Base-by-base conservation (phyloP, 2,888 invertebrate genomes). In the Calephelis perditalis region DNA sequence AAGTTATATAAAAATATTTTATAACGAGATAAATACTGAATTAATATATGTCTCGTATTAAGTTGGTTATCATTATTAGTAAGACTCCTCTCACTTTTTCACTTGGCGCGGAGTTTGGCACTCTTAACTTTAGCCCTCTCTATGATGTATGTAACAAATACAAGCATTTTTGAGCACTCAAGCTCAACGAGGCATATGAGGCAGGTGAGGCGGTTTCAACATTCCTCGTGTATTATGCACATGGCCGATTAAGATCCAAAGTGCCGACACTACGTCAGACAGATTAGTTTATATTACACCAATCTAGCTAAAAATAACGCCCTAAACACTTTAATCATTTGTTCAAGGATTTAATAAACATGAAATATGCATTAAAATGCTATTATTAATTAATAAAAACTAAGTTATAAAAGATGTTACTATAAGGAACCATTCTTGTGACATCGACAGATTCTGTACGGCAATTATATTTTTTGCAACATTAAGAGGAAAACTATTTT, bases 301-400 rank as follows among this genome's bases (percentile, higher is more conserved):
- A 15, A 49, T 26, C 52, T 15, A 35, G 52, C 52, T 52, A 52
- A 52, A 26, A 35, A 52, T 52, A 52, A 26, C 26, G 10, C 26
- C 52, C 35, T 49, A 26, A 52, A 52, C 10, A 52, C 52, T 52
- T 52, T 52, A 52, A 52, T 52, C 52, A 52, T 52, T 49, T 49
- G 35, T 35, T 49, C 49, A 49, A 49, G 49, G 26, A 10, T 26
- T 10, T 10, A 15, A 35, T 5, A 26, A 49, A 26, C 49, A 26
- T 49, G 10, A 9, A 49, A 35, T 26, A 5, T 15, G 6, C 10
- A 49, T 49, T 47, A 46, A 47, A 15, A 47, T 47, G 47, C 9
- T 47, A 15, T 26, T 26, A 26, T 26, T 26, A 26, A 26, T 26
- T 1, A 15, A 15, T 37, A 7, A 37, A 37, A 37, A 5, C 37